phyloP scores from a whole-genome alignment of 1,140 invertebrate genomes.

The Contarinia nasturtii region DNA sequence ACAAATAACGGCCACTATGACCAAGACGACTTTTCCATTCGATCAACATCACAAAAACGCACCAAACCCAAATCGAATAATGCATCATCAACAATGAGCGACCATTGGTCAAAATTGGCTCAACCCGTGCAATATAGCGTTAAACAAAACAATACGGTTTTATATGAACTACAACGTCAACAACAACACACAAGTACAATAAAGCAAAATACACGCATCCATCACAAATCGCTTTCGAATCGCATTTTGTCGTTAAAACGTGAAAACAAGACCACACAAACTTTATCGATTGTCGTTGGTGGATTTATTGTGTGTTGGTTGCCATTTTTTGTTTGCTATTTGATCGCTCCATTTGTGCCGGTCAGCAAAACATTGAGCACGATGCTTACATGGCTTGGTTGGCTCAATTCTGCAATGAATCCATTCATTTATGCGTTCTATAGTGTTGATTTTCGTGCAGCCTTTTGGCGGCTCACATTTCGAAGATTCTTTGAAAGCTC shows the following conservation, averaged over 20 bases:
- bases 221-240: conserved; percentile 10
- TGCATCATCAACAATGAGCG: background rate
- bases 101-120: background rate
- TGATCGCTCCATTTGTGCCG: conserved; percentile 45
- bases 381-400: conserved; percentile 68
- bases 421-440: conserved; percentile 60
- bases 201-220: background rate
- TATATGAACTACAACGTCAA: background rate
- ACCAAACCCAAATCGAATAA: background rate
- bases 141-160: background rate
- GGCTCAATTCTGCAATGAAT: conserved; percentile 73
- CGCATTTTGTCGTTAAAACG: conserved; percentile 36
- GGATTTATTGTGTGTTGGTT: conserved; percentile 75
- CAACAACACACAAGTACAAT: background rate
- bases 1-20: conserved; percentile 3
- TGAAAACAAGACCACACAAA: conserved; percentile 70
- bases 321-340: conserved; percentile 66
- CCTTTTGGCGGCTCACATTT: conserved; percentile 50
- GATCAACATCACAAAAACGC: conserved; percentile 3
- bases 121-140: background rate
- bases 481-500: conserved; percentile 5
- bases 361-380: conserved; percentile 42
- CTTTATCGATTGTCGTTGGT: conserved; percentile 69
- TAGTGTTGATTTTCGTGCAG: conserved; percentile 56
- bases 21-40: background rate